Evolutionary conservation across 1,140 invertebrate genomes (phyloP).

Genomic region (Drosophila mayri): DNA sequence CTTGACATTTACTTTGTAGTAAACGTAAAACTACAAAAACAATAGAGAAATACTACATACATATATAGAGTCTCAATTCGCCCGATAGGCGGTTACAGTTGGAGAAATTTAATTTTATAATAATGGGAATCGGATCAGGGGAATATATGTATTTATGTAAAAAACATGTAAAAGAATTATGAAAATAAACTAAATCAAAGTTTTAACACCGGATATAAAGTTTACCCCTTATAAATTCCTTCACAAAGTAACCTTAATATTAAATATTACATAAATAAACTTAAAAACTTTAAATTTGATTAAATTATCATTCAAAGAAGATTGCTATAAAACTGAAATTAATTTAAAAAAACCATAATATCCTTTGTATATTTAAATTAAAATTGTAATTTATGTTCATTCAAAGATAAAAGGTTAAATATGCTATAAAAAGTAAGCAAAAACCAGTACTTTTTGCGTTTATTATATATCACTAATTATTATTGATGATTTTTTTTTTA

Average conservation of each 20-base stretch:
- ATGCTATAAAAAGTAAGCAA: background rate
- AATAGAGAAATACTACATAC: background rate
- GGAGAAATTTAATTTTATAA: slow-evolving; percentile 2
- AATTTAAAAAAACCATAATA: background rate
- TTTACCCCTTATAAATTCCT: background rate
- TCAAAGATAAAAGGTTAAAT: background rate
- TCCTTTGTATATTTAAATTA: too few relatives aligned
- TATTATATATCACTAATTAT: background rate
- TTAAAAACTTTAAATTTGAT: background rate
- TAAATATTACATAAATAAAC: too few relatives aligned
- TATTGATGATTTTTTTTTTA: background rate
- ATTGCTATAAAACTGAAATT: background rate
- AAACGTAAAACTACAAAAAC: slow-evolving; percentile 58
- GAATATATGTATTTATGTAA: background rate
- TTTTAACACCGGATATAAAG: too few relatives aligned
- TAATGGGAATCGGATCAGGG: too few relatives aligned
- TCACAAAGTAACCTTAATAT: too few relatives aligned
- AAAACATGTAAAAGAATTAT: too few relatives aligned
- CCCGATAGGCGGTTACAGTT: slow-evolving; percentile 30
- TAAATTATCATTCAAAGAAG: too few relatives aligned
- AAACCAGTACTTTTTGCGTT: background rate
- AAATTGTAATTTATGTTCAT: background rate
- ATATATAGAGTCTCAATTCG: slow-evolving; percentile 8
- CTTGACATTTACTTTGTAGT: slow-evolving; percentile 82
- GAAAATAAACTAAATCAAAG: background rate